phyloP scores from a whole-genome alignment of 2,113 vertebrate species.

The Cyprinodon variegatus region DNA sequence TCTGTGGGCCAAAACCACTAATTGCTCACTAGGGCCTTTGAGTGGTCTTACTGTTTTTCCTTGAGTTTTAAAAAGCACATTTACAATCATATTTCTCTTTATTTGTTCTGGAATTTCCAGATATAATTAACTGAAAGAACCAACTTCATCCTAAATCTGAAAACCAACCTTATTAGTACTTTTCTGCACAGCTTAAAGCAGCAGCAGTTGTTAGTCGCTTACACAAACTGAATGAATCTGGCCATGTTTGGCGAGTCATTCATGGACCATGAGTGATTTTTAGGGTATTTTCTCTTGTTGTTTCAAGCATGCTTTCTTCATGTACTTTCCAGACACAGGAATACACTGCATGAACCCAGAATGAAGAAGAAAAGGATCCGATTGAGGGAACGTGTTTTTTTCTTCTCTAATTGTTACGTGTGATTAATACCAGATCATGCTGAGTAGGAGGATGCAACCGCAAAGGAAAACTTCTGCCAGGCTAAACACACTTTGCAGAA shows the following conservation, averaged over 20 bases:
- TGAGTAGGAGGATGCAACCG: background rate
- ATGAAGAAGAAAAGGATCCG: slow-evolving; percentile 25
- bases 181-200: slow-evolving; percentile 9
- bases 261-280: slow-evolving; percentile 26
- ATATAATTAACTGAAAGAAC: background rate
- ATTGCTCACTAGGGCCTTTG: background rate
- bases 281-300: slow-evolving; percentile 43
- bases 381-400: slow-evolving; percentile 2
- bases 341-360: slow-evolving; percentile 36
- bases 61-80: background rate
- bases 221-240: slow-evolving; percentile 3
- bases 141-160: background rate
- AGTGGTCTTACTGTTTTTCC: background rate
- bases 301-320: slow-evolving; percentile 44
- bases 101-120: background rate
- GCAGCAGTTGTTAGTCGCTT: slow-evolving; percentile 9
- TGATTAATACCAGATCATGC: slow-evolving; percentile 2
- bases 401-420: slow-evolving; percentile 6
- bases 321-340: slow-evolving; percentile 50
- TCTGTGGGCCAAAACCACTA: background rate
- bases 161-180: background rate
- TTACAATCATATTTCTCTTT: background rate
- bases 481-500: slow-evolving; percentile 4
- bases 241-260: slow-evolving; percentile 19
- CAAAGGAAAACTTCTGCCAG: background rate